These are phyloP conservation scores for Tonatia bakeri DNA, from an alignment of 2,113 vertebrate species.

Conservation along the genomic window DNA sequence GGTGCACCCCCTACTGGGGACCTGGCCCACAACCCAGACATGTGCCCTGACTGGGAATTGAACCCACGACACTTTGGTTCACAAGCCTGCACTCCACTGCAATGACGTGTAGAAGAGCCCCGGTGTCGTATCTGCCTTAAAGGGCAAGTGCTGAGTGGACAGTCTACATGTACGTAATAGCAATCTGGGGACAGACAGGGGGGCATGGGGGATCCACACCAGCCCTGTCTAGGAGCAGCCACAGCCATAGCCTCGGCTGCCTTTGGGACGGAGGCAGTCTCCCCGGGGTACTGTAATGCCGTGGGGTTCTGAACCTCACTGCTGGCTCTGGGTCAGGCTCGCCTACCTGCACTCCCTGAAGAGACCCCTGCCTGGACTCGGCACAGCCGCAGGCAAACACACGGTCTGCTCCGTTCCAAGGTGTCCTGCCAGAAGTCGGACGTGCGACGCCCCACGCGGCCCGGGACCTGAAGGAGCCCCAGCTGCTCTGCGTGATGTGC, in stretches of 20 bases:
- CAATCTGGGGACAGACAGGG: neutral
- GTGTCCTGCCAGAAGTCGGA: neutral
- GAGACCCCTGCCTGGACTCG: accelerated
- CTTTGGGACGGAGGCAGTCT: accelerated
- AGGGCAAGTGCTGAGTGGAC: neutral
- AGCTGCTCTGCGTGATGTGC: neutral
- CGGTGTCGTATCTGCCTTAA: no score
- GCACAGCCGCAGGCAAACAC: accelerated
- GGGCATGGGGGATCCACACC: no score
- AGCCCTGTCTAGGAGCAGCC: neutral
- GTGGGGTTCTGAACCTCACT: neutral
- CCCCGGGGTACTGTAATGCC: accelerated
- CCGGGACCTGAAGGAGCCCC: no score
- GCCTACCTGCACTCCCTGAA: neutral
- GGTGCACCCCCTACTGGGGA: no score
- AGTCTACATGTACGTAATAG: neutral
- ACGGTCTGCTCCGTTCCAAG: neutral
- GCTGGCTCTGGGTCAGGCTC: accelerated
- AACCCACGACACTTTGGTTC: no score
- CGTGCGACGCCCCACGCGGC: no score
- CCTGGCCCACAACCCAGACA: no score
- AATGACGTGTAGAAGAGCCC: neutral
- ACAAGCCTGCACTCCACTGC: neutral
- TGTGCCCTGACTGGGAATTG: no score
- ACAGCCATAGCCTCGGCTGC: accelerated